Evolutionary conservation across 1,140 invertebrate species (phyloP), one percentile per base, ranked within the genome.

Genomic region (Delia radicum): DNA sequence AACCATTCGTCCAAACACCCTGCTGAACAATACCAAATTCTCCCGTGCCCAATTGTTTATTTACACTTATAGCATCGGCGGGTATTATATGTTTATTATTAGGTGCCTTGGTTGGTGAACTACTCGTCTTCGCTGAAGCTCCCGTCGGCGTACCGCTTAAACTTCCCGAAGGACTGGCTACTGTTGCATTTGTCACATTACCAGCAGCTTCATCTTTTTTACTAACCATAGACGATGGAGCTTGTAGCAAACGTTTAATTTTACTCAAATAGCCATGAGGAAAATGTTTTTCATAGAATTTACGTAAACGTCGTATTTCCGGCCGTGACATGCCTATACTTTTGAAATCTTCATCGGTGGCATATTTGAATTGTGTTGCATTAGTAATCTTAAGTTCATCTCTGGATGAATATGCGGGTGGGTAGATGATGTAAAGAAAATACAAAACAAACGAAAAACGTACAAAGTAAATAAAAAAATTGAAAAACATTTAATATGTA

Each of bases 1-100:
- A 95, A 78, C 95, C 94, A 84, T 96, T 95, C n/a, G 95, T 97
- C 97, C 97, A 99, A 3, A 98, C 94, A 3, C 96, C 98, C 87
- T 99, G 97, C 81, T 98, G 97, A 0, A 99, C 98, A 7, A 97
- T 93, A 8, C 98, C 98, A 89, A 99, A 99, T 85, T 99, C 97
- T 13, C 98, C 98, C 78, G 93, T 94, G 26, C 97, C 97, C 15
- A 99, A 87, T 85, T 97, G 95, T 87, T 98, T 98, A 85, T 97
- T 96, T 4, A 98, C 93, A 42, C 94, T 93, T 79, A 99, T 97
- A 65, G 93, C 93, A 81, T 98, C 96, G 3, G 94, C 91, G 26
- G 96, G 94, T 82, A 99, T 99, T 78, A 99, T 97, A 84, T 99
- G 97, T 87, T 96, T 97, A 81, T 93, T 94, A 65, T 82, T 86